phyloP scores from a whole-genome alignment of 2,113 vertebrate species.

The Steatornis caripensis region DNA sequence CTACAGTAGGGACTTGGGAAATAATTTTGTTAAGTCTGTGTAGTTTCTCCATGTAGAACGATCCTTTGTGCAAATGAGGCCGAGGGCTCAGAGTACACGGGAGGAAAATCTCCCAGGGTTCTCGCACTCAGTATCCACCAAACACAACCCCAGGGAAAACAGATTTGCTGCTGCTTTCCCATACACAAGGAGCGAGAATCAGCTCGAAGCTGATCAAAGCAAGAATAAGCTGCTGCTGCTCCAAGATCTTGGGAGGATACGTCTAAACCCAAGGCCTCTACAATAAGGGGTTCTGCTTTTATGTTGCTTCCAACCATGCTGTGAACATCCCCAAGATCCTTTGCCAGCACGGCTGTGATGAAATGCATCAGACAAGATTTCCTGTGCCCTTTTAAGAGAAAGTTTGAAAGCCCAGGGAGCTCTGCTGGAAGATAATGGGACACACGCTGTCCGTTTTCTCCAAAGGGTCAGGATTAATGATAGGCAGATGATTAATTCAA shows the following conservation, averaged over 20 bases:
- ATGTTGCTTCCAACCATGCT: slow-evolving; percentile 5
- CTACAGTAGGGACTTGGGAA: neutral
- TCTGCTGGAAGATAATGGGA: slow-evolving; percentile 24
- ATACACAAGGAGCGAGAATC: slow-evolving; percentile 4
- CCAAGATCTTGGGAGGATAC: slow-evolving; percentile 35
- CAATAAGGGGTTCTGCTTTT: slow-evolving; percentile 9
- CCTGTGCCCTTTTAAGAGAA: slow-evolving; percentile 47
- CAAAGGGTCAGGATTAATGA: slow-evolving; percentile 9
- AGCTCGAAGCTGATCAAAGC: slow-evolving; percentile 26
- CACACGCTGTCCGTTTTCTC: slow-evolving; percentile 1
- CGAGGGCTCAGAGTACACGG: neutral
- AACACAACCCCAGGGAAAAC: neutral
- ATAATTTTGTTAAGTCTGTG: neutral
- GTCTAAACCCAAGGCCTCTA: slow-evolving; percentile 16
- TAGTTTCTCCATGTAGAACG: neutral
- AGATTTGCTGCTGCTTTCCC: slow-evolving; percentile 19
- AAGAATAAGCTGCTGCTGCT: slow-evolving; percentile 31
- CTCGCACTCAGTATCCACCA: neutral
- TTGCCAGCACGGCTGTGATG: neutral
- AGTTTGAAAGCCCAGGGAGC: slow-evolving; percentile 26
- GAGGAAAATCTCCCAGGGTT: neutral
- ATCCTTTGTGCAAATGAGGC: neutral
- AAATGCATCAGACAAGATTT: slow-evolving; percentile 44
- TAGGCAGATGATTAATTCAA: slow-evolving; percentile 43
- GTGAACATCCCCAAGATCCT: neutral